Percentiles rank a stretch among this genome's conserved stretches.
phyloP scores from a whole-genome alignment of 2,888 invertebrate species.

The Halictus ligatus region DNA sequence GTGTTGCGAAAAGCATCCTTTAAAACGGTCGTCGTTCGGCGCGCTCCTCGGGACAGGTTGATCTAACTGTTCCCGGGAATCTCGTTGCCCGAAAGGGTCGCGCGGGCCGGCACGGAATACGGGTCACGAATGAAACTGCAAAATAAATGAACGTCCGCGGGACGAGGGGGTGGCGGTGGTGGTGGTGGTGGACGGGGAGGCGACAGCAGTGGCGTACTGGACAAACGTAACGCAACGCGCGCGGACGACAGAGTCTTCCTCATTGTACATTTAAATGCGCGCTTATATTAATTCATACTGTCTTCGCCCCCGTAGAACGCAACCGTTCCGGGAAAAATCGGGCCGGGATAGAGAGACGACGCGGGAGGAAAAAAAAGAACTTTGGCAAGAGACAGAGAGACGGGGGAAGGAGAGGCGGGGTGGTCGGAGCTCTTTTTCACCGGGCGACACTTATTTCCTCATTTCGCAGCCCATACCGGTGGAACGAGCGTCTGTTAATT shows the following conservation, averaged over 20 bases:
- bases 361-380: background rate
- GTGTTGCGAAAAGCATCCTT: background rate
- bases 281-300: slow-evolving; percentile 57
- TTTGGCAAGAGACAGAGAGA: background rate
- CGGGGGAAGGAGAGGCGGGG: background rate
- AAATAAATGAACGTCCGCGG: slow-evolving; percentile 10
- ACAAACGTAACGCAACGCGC: background rate
- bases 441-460: slow-evolving; percentile 62
- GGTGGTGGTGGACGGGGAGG: background rate
- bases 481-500: slow-evolving; percentile 68
- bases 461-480: slow-evolving; percentile 52
- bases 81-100: background rate
- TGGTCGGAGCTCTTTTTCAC: slow-evolving; percentile 47
- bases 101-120: background rate
- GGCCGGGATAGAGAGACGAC: background rate
- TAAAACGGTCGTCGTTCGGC: background rate
- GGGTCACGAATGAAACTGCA: slow-evolving; percentile 16
- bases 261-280: slow-evolving; percentile 49
- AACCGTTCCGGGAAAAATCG: slow-evolving; percentile 23
- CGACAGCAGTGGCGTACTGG: background rate
- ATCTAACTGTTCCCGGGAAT: background rate
- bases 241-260: background rate
- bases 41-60: background rate
- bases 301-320: slow-evolving; percentile 33
- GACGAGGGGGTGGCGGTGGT: background rate